Percentiles rank a stretch among this genome's conserved stretches.
phyloP scores from a whole-genome alignment of 2,888 invertebrate species.

The Leptinotarsa rubiginosa region DNA sequence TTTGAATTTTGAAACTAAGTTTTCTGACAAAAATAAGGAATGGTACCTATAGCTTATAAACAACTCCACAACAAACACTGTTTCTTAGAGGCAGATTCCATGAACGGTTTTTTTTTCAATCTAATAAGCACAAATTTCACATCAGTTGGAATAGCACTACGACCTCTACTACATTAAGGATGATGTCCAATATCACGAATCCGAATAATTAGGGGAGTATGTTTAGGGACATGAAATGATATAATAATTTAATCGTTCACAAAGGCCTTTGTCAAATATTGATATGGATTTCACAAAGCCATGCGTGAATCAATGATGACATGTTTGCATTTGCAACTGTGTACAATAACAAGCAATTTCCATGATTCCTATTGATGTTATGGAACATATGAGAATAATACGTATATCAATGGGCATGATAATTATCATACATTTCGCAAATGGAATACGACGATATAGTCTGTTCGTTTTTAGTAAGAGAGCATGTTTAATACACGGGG shows the following conservation, averaged over 20 bases:
- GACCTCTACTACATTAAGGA: no score
- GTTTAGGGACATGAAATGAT: conserved; percentile 52
- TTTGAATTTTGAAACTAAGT: no score
- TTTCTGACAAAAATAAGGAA: no score
- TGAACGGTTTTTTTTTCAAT: no score
- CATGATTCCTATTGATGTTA: conserved; percentile 62
- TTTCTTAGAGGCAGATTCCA: no score
- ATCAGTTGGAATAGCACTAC: no score
- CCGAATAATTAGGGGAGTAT: conserved; percentile 57
- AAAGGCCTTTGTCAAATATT: conserved; percentile 62
- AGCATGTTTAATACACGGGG: background rate
- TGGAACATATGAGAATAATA: conserved; percentile 35
- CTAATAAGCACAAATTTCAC: no score
- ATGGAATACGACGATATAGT: conserved; percentile 16
- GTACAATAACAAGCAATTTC: conserved; percentile 65
- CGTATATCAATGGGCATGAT: conserved; percentile 11
- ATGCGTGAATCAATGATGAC: conserved; percentile 51
- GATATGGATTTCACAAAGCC: conserved; percentile 51
- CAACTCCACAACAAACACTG: no score
- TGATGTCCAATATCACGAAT: conserved; percentile 43
- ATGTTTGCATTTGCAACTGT: conserved; percentile 55
- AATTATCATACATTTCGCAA: conserved; percentile 36
- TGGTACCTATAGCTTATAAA: no score
- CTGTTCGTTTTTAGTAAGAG: background rate
- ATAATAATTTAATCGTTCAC: conserved; percentile 54